Base-by-base conservation (phyloP, 1,140 invertebrate species). In the Euura lappo region DNA sequence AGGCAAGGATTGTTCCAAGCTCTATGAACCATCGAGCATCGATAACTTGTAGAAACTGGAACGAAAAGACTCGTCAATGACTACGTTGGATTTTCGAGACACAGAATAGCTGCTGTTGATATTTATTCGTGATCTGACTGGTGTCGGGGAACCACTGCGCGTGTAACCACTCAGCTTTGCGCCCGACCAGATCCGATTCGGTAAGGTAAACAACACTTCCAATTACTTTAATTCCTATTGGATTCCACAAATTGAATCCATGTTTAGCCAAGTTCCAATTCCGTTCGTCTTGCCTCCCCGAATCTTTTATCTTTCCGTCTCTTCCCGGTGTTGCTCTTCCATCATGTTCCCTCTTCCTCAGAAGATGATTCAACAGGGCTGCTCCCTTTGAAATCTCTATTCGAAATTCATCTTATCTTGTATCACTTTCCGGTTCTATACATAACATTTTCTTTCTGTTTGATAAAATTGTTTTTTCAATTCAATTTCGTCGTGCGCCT, bases 241-340 rank as follows among this genome's bases (percentile, higher is more conserved):
- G 28, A 68, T 3, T 68, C 66, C 66, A 68, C 66, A 68, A 68
- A 68, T 68, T 68, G 42, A 68, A 68, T 68, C 66, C 66, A 42
- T 68, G 44, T 68, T 68, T 11, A 68, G 44, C 28, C 3, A 68
- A 68, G 66, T 68, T 68, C 42, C 66, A 68, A 68, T 68, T 68
- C 42, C 66, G 13, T 44, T 5, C 66, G 8, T 42, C 8, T 42
- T 44, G 4, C 4, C 8, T 42, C 66, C 44, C 66, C 28, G 44
- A 10, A 28, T 44, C 42, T 28, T 44, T 28, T 42, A 11, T 42
- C 66, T 3, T 42, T 68, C 42, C 44, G 66, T 67, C 8, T 44
- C 47, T 51, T 8, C 47, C 7, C 47, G 47, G 11, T n/a, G 47
- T 51, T 51, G 47, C n/a, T 8, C 47, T 28, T 28, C 28, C 28